Evolutionary conservation across 2,113 vertebrate species (phyloP).

Genomic region (Paedocypris sp.): DNA sequence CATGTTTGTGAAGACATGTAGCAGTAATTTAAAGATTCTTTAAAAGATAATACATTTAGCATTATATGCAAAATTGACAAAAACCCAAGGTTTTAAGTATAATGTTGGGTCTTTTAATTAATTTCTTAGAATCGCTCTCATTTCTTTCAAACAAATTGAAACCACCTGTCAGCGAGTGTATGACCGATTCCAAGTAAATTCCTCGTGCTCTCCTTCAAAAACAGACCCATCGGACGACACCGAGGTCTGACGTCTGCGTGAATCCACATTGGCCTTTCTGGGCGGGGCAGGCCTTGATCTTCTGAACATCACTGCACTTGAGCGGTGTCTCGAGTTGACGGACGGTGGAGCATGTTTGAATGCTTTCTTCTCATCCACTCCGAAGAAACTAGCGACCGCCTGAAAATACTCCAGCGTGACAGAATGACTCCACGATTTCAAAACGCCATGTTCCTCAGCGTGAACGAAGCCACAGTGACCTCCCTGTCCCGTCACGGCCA

Average conservation of each 20-base stretch:
- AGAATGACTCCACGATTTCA: constrained; percentile 67
- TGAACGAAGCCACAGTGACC: constrained; percentile 75
- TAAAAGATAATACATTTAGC: no score
- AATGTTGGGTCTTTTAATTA: no score
- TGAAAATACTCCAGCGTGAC: constrained; percentile 69
- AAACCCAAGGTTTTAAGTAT: no score
- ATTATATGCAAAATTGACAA: no score
- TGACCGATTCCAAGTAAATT: constrained; percentile 62
- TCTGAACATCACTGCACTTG: constrained; percentile 25
- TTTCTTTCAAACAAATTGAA: no score
- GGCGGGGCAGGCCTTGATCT: constrained; percentile 48
- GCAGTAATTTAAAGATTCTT: no score
- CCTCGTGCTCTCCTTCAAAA: constrained; percentile 32
- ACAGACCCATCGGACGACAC: not conserved
- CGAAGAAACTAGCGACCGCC: constrained; percentile 69
- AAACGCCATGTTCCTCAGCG: not conserved
- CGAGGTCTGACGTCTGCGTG: not conserved
- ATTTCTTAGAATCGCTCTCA: no score
- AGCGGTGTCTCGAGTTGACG: constrained; percentile 36
- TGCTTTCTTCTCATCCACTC: constrained; percentile 50
- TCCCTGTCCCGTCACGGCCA: constrained; percentile 61
- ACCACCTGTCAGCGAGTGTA: constrained; percentile 37
- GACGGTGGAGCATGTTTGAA: constrained; percentile 30
- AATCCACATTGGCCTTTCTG: constrained; percentile 6
- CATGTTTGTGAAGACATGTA: no score